These are phyloP conservation scores for Acanthosepion lycidas DNA, from an alignment of 2,888 invertebrate genomes.

Conservation along the genomic window DNA sequence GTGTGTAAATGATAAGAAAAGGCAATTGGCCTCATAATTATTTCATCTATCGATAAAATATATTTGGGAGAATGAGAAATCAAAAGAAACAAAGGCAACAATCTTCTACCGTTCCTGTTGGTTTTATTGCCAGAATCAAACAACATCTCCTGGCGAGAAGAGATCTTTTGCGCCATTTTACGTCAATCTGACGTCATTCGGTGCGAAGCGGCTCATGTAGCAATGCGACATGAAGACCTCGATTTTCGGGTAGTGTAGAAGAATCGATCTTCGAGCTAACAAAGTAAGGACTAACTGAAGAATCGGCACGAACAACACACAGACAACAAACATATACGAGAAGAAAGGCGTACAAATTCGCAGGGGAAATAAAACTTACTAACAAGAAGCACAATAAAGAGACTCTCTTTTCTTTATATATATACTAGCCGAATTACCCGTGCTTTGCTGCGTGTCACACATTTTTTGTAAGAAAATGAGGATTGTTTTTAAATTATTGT, in stretches of 20 bases:
- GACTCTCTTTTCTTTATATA: neutral
- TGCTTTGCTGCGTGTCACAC: no score
- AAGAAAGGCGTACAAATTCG: neutral
- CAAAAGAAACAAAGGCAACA: neutral
- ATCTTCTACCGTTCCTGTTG: neutral
- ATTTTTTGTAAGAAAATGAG: no score
- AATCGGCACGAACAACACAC: neutral
- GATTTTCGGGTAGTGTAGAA: neutral
- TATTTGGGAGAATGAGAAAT: neutral
- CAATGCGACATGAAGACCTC: neutral
- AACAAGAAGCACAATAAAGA: neutral
- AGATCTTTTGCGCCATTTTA: neutral
- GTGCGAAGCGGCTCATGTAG: neutral
- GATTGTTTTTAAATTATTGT: no score
- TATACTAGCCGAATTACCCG: no score
- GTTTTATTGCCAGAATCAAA: neutral
- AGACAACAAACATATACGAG: neutral
- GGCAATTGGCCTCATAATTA: neutral
- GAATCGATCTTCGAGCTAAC: neutral
- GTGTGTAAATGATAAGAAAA: no score
- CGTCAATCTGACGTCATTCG: neutral
- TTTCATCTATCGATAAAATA: neutral
- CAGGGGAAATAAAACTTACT: neutral
- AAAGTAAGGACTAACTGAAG: neutral
- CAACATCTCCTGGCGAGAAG: neutral